These are phyloP conservation scores for Eudyptes chrysolophus DNA, from an alignment of 2,113 vertebrate genomes.

Conservation along the genomic window DNA sequence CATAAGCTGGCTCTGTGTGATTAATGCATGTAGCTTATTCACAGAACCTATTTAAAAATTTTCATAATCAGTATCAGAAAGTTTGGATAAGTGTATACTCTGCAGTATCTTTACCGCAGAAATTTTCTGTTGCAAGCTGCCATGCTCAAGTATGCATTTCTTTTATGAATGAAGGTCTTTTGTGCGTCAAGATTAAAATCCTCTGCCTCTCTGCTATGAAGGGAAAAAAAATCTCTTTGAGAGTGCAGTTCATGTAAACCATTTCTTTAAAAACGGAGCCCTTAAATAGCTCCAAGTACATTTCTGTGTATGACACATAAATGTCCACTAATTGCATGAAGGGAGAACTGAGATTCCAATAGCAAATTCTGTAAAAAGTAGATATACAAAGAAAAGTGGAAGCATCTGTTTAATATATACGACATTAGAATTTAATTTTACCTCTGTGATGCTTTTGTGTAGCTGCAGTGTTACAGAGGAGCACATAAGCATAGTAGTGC, in stretches of 20 bases:
- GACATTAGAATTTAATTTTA: slow-evolving; percentile 88
- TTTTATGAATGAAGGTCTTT: slow-evolving; percentile 76
- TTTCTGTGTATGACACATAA: slow-evolving; percentile 78
- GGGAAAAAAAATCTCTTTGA: slow-evolving; percentile 62
- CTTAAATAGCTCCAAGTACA: slow-evolving; percentile 74
- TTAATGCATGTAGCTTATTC: background rate
- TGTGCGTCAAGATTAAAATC: slow-evolving; percentile 76
- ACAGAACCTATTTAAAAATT: background rate
- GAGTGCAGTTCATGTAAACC: slow-evolving; percentile 73
- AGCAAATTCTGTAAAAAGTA: slow-evolving; percentile 82
- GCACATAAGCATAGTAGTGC: slow-evolving; percentile 87
- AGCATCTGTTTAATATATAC: slow-evolving; percentile 89
- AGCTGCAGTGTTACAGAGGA: slow-evolving; percentile 82
- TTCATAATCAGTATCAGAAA: background rate
- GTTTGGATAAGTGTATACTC: slow-evolving; percentile 7
- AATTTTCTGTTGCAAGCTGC: slow-evolving; percentile 60
- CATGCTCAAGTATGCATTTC: slow-evolving; percentile 59
- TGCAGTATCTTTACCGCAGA: slow-evolving; percentile 47
- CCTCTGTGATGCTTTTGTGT: slow-evolving; percentile 88
- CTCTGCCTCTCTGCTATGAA: slow-evolving; percentile 66
- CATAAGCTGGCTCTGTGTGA: background rate
- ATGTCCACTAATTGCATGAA: slow-evolving; percentile 85
- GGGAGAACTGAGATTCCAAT: slow-evolving; percentile 79
- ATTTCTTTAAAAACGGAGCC: slow-evolving; percentile 77
- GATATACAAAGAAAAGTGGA: slow-evolving; percentile 85